Evolutionary conservation across 2,797 vertebrate species (phyloP), one percentile per base, ranked within the genome.

Genomic region (Rhabdophis nuchalis): DNA sequence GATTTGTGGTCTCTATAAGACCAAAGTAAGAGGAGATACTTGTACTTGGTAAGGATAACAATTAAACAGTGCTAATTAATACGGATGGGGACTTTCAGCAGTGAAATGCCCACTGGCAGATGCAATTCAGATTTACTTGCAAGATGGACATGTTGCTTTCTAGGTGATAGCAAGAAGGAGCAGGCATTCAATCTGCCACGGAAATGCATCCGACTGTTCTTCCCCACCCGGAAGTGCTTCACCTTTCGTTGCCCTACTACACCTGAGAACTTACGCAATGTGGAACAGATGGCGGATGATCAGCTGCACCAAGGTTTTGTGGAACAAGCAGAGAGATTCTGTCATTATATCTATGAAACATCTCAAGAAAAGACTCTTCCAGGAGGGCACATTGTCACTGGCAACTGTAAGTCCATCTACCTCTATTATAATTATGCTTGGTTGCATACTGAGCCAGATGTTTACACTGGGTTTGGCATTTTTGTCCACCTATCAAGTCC

Each of bases 141-240:
- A 27, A 41, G 23, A 4, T 36, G 23, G 32, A 25, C 0, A 54
- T 16, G 82, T 32, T 68, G 57, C n/a, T 12, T 12, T n/a, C 4
- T 8, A 96, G 89, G 52, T 0, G 8, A 53, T 0, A 5, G 46
- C 41, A 2, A 25, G 0, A 13, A 32, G 61, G n/a, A 54, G 2
- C 18, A 92, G 41, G 46, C n/a, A 1, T 90, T 82, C 53, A 96
- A 96, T 56, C 90, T 97, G 89, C 95, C 97, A 10, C 97, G 97
- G 36, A 91, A 96, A 20, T 97, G 95, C 91, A 96, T 98, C 89
- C 95, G 95, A 36, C 91, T 90, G 16, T 98, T 96, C 92, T 98
- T 98, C 92, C 96, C 97, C 13, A 93, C 93, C 29, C 92, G 95
- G 41, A 97, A 97, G 86, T 98, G 97, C 85, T 98, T 98, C 64